Evolutionary conservation across 2,797 vertebrate species (phyloP), one percentile per base, ranked within the genome.

Genomic region (Microchirus variegatus): DNA sequence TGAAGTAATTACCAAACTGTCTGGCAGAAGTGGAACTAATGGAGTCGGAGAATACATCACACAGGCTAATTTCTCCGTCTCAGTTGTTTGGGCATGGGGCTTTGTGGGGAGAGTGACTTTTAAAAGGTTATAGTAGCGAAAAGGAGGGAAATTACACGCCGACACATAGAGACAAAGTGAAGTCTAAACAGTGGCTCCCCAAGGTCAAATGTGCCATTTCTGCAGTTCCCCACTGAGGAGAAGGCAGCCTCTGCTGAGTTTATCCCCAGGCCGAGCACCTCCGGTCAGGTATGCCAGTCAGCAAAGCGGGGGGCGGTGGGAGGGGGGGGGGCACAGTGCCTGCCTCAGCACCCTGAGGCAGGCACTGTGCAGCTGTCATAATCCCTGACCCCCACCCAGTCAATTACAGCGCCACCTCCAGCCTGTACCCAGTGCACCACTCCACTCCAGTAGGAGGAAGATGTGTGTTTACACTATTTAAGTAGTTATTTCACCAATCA

Each of bases 301-400:
- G 51, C 63, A 52, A 52, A 61, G 55, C 48, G 9, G 74, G 66
- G 67, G 58, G 57, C 3, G 11, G n/a, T n/a, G 47, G 22, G n/a
- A n/a, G n/a, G 50, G 15, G 15, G 45, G 37, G 15, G 9, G 66
- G 52, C 53, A 83, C 78, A 69, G 63, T 76, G 81, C 79, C n/a
- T n/a, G n/a, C n/a, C n/a, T n/a, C n/a, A 82, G 63, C 12, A 38
- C 49, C 81, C 76, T 5, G n/a, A 81, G 65, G 80, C 70, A 18
- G 58, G 56, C 63, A 72, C 58, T 4, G 19, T 75, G 73, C 83
- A 89, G 85, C 83, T 90, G 88, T 86, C 83, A 77, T 67, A 71
- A 58, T 68, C 48, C 16, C 63, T 71, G 68, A 76, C 60, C 61
- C 26, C 54, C 49, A 61, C 45, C 43, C 54, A 36, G 52, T 56